These are phyloP conservation scores for Drosophila pseudoobscura DNA, from an alignment of 1,140 invertebrate genomes.

Conservation along the genomic window DNA sequence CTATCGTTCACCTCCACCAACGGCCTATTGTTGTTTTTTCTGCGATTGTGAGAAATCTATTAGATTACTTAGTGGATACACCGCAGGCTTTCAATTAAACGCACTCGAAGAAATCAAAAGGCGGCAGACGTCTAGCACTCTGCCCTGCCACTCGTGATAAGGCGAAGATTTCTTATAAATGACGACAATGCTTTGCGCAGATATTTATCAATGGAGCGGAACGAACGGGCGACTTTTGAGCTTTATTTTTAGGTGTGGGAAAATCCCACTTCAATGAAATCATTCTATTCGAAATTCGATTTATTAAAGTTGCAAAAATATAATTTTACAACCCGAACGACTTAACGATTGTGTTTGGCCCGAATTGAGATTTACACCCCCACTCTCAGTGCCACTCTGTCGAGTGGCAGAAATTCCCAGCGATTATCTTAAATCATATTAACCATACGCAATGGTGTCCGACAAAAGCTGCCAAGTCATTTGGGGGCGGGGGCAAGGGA, in stretches of 20 bases:
- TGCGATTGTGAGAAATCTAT: slow-evolving; percentile 14
- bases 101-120: slow-evolving; percentile 28
- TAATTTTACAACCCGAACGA: slow-evolving; percentile 5
- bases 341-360: slow-evolving; percentile 7
- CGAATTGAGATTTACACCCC: no score
- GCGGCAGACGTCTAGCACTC: slow-evolving; percentile 28
- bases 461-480: slow-evolving; percentile 38
- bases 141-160: slow-evolving; percentile 2
- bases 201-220: no score
- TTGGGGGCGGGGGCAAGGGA: background rate
- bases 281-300: slow-evolving; percentile 18
- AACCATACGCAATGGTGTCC: slow-evolving; percentile 20
- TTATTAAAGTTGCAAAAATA: slow-evolving; percentile 28
- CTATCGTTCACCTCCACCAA: slow-evolving; percentile 2
- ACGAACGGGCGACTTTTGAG: background rate
- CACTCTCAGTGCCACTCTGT: background rate
- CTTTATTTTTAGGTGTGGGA: slow-evolving; percentile 11
- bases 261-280: slow-evolving; percentile 11
- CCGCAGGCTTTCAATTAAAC: slow-evolving; percentile 47
- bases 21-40: slow-evolving; percentile 3
- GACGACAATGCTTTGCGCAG: slow-evolving; percentile 14
- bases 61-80: slow-evolving; percentile 30
- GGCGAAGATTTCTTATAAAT: slow-evolving; percentile 36
- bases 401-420: slow-evolving; percentile 45
- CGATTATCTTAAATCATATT: slow-evolving; percentile 42